These are phyloP conservation scores for Pterocles gutturalis DNA, from an alignment of 2,113 vertebrate genomes.

Conservation along the genomic window DNA sequence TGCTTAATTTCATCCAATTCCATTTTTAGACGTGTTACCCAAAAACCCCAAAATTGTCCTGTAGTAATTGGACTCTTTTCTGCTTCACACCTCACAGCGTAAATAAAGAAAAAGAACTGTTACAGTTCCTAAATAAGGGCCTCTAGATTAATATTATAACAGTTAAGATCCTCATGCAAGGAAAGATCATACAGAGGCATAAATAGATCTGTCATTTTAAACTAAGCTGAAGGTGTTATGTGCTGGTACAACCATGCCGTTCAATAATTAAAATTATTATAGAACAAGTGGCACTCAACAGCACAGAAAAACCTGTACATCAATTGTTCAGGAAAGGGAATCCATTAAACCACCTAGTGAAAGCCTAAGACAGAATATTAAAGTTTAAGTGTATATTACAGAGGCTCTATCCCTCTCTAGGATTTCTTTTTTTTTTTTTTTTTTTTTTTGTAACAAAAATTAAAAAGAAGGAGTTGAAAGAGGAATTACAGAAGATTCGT, in stretches of 20 bases:
- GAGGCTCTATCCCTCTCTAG: neutral
- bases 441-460: neutral
- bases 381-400: neutral
- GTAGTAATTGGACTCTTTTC: neutral
- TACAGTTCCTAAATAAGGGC: neutral
- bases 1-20: neutral
- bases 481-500: neutral
- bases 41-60: neutral
- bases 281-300: slow-evolving; percentile 65
- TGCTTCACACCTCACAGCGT: neutral
- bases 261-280: slow-evolving; percentile 70
- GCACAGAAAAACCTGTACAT: slow-evolving; percentile 49
- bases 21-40: neutral
- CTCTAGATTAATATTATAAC: neutral
- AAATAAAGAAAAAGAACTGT: neutral
- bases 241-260: slow-evolving; percentile 26
- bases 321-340: slow-evolving; percentile 59
- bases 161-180: neutral
- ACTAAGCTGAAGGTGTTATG: slow-evolving; percentile 9
- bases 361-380: slow-evolving; percentile 20
- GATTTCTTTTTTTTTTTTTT: neutral
- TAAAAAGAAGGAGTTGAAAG: neutral
- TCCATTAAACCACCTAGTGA: slow-evolving; percentile 61
- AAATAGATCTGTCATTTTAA: slow-evolving; percentile 63
- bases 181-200: neutral